These are phyloP conservation scores for Hyperoplus immaculatus DNA, from an alignment of 2,797 vertebrate genomes.

Conservation along the genomic window DNA sequence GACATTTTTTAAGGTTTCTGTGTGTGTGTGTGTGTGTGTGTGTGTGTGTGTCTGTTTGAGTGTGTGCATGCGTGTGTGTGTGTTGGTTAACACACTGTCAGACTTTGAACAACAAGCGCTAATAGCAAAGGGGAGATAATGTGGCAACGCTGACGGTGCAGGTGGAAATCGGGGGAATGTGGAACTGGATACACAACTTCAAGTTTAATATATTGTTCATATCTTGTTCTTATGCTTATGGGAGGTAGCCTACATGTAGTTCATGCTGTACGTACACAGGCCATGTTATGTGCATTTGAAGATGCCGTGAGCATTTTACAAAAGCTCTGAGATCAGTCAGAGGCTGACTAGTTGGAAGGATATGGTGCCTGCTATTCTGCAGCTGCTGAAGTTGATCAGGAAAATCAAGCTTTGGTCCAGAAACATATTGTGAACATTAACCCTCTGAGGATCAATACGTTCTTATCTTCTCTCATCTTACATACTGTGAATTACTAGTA, in stretches of 20 bases:
- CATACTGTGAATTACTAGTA: not conserved
- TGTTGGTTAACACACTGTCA: not conserved
- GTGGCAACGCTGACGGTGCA: not conserved
- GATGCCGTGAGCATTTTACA: not conserved
- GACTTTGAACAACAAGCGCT: not conserved
- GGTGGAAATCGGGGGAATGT: not conserved
- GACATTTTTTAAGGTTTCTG: conserved; percentile 12
- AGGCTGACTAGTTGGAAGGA: not conserved
- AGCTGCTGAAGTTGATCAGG: not conserved
- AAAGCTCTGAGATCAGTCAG: not conserved
- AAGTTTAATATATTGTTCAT: not conserved
- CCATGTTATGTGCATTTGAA: not conserved
- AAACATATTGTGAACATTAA: not conserved
- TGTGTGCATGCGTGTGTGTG: not conserved
- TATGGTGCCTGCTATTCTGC: not conserved
- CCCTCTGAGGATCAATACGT: not conserved
- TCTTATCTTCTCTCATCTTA: not conserved
- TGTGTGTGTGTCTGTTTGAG: not conserved
- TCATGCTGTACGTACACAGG: not conserved
- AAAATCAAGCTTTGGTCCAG: not conserved
- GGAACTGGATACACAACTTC: not conserved
- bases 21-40: not conserved
- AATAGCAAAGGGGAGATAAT: not conserved
- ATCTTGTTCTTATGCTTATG: not conserved
- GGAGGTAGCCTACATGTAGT: not conserved